Conservation (phyloP, 2,113 vertebrate genomes). For the Cepphus grylle region DNA sequence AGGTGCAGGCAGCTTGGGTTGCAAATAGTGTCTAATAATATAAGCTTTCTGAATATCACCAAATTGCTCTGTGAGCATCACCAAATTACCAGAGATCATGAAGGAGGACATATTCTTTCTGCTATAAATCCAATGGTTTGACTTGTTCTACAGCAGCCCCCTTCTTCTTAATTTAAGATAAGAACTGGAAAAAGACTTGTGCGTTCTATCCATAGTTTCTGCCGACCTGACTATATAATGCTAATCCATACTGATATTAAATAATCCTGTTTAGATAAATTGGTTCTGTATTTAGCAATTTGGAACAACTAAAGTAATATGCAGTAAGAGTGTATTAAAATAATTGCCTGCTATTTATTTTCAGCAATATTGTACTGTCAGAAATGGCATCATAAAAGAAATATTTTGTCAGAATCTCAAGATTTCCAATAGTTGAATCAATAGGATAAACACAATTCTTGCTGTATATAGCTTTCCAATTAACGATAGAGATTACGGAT, state of each 20-base stretch:
- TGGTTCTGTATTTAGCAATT: conserved; percentile 49
- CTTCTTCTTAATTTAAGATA: neutral
- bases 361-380: conserved; percentile 56
- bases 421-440: conserved; percentile 16
- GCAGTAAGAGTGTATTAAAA: conserved; percentile 46
- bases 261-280: conserved; percentile 44
- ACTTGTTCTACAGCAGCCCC: neutral
- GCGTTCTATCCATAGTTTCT: neutral
- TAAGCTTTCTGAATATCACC: neutral
- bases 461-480: neutral
- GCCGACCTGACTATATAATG: neutral
- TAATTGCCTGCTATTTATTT: conserved; percentile 59
- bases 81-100: neutral
- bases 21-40: neutral
- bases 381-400: neutral
- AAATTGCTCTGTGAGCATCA: neutral
- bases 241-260: conserved; percentile 6
- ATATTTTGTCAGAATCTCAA: neutral
- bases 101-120: neutral
- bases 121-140: neutral
- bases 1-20: neutral
- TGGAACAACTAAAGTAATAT: conserved; percentile 41
- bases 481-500: neutral
- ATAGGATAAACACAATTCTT: neutral
- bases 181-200: neutral